Evolutionary conservation across 1,140 invertebrate genomes (phyloP).

Genomic region (Lutraria rhynchaena): DNA sequence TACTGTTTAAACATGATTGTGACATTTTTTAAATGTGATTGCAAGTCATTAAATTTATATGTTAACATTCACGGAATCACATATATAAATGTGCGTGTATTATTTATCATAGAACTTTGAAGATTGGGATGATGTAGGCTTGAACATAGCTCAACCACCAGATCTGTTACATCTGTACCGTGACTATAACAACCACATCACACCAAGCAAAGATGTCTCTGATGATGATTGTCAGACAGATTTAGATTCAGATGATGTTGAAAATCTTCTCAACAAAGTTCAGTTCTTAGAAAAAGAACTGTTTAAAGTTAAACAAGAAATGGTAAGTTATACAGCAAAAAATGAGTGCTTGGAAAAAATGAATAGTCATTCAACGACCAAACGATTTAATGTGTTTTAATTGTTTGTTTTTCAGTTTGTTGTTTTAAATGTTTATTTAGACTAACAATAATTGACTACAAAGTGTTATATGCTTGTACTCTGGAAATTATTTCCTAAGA

Average conservation of each 20-base stretch:
- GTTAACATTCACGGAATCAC: not conserved
- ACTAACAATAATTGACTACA: too few species aligned
- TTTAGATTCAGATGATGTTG: constrained; percentile 52
- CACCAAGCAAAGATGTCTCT: constrained; percentile 68
- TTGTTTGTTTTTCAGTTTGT: too few species aligned
- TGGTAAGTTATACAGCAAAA: too few species aligned
- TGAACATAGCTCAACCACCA: constrained; percentile 92
- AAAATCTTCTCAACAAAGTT: constrained; percentile 34
- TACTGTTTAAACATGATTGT: too few species aligned
- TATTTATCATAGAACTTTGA: constrained; percentile 89
- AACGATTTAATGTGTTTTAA: too few species aligned
- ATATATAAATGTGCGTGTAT: too few species aligned
- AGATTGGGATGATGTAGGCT: constrained; percentile 94
- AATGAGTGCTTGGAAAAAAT: not conserved
- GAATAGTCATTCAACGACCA: too few species aligned
- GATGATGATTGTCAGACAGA: constrained; percentile 69
- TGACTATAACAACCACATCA: constrained; percentile 84
- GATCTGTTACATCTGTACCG: constrained; percentile 90
- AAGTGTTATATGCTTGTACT: too few species aligned
- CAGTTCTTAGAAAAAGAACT: constrained; percentile 41
- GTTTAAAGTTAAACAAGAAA: constrained; percentile 52
- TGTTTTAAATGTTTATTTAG: too few species aligned
- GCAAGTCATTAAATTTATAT: too few species aligned
- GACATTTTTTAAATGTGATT: too few species aligned
- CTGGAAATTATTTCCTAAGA: too few species aligned